These are phyloP conservation scores for Apostichopus leukothele DNA, from an alignment of 53 echinoderm and acorn worm genomes.

Conservation along the genomic window DNA sequence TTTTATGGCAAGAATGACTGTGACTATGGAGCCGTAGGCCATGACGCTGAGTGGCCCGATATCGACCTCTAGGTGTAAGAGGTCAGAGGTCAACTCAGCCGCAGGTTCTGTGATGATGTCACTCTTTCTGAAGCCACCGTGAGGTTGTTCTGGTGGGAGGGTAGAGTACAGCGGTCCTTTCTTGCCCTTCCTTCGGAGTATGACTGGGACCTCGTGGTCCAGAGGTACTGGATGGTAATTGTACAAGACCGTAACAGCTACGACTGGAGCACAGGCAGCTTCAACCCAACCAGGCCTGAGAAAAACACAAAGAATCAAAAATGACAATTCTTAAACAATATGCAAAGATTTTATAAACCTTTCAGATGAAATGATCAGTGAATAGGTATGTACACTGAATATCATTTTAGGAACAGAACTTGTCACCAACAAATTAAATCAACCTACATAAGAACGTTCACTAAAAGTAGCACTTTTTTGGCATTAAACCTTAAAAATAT, in stretches of 20 bases:
- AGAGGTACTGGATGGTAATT: conserved; percentile 88
- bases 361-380: too few species aligned
- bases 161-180: conserved; percentile 48
- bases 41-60: conserved; percentile 86
- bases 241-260: conserved; percentile 78
- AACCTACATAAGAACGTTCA: too few species aligned
- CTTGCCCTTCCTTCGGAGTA: conserved; percentile 62
- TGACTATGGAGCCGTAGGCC: conserved; percentile 83
- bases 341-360: too few species aligned
- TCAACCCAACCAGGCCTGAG: conserved; percentile 88
- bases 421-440: too few species aligned
- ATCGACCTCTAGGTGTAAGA: conserved; percentile 84
- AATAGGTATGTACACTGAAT: too few species aligned
- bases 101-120: conserved; percentile 73
- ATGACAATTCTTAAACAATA: too few species aligned
- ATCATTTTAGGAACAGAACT: too few species aligned
- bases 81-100: conserved; percentile 66
- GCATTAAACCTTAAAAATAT: too few species aligned
- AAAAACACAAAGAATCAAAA: not conserved
- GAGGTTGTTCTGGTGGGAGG: conserved; percentile 66
- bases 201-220: conserved; percentile 78
- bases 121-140: conserved; percentile 73
- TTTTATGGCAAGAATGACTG: conserved; percentile 75
- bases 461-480: too few species aligned
- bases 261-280: conserved; percentile 78